Percentiles rank a stretch among this genome's conserved stretches.
These are phyloP conservation scores for Oryzaephilus surinamensis DNA, from an alignment of 1,140 invertebrate species.

Conservation along the genomic window DNA sequence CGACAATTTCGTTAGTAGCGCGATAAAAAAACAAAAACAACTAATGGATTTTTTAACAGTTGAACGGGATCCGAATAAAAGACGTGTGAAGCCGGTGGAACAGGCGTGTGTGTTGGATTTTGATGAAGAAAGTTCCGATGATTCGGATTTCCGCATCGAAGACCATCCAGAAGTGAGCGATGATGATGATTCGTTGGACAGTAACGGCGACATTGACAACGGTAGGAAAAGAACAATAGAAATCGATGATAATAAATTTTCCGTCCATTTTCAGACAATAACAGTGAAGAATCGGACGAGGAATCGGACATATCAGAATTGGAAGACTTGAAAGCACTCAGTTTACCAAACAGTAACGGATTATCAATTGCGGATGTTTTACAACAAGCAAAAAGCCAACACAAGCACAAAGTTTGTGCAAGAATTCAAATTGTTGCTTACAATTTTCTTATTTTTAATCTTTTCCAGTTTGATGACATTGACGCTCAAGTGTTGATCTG, in stretches of 20 bases:
- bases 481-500: conserved; percentile 61
- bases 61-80: conserved; percentile 72
- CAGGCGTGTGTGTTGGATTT: conserved; percentile 72
- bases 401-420: conserved; percentile 3
- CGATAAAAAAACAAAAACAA: neutral
- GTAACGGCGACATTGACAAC: conserved; percentile 39
- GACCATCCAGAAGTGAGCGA: conserved; percentile 71
- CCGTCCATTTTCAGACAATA: conserved; percentile 25
- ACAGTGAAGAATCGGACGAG: conserved; percentile 33
- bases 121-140: conserved; percentile 88
- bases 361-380: conserved; percentile 40
- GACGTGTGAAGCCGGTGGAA: conserved; percentile 76
- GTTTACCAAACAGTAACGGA: conserved; percentile 22
- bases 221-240: neutral
- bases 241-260: neutral
- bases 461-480: conserved; percentile 28
- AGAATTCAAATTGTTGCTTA: neutral
- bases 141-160: conserved; percentile 89
- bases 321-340: conserved; percentile 29
- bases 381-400: conserved; percentile 37
- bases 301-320: conserved; percentile 37
- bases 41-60: conserved; percentile 44
- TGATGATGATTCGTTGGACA: conserved; percentile 50
- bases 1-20: neutral
- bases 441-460: conserved; percentile 4